Conservation (phyloP, 2,888 invertebrate genomes). For the Trachelus iudaicus region DNA sequence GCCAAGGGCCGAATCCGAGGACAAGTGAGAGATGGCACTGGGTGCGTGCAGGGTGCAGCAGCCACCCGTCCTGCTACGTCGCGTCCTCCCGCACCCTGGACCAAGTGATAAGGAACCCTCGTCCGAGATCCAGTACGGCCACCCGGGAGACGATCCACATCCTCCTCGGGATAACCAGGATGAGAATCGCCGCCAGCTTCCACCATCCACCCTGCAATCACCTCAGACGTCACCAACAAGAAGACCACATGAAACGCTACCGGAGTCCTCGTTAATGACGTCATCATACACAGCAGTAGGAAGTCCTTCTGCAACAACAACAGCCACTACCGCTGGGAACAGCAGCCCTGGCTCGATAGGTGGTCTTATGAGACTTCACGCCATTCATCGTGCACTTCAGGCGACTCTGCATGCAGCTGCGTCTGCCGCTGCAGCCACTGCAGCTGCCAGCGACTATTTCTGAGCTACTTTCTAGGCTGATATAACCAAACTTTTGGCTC, state of each 20-base stretch:
- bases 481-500: too few relatives aligned
- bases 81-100: slow-evolving; percentile 54
- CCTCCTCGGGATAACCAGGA: too few relatives aligned
- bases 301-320: slow-evolving; percentile 1
- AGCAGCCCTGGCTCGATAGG: slow-evolving; percentile 28
- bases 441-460: too few relatives aligned
- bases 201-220: slow-evolving; percentile 10
- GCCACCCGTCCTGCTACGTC: slow-evolving; percentile 49
- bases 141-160: neutral
- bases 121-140: slow-evolving; percentile 18
- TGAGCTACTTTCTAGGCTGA: too few relatives aligned
- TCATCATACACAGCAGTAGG: neutral
- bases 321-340: neutral
- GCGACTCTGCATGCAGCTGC: slow-evolving; percentile 40
- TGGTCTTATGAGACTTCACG: slow-evolving; percentile 44
- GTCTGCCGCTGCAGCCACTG: neutral
- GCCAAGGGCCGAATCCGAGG: slow-evolving; percentile 53
- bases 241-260: slow-evolving; percentile 14
- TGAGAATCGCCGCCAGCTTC: neutral
- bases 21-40: slow-evolving; percentile 62
- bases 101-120: slow-evolving; percentile 27
- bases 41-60: slow-evolving; percentile 57
- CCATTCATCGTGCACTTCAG: slow-evolving; percentile 45
- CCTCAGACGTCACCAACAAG: slow-evolving; percentile 16
- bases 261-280: neutral